These are phyloP conservation scores for Aplochiton taeniatus DNA, from an alignment of 2,797 vertebrate species.

Conservation along the genomic window DNA sequence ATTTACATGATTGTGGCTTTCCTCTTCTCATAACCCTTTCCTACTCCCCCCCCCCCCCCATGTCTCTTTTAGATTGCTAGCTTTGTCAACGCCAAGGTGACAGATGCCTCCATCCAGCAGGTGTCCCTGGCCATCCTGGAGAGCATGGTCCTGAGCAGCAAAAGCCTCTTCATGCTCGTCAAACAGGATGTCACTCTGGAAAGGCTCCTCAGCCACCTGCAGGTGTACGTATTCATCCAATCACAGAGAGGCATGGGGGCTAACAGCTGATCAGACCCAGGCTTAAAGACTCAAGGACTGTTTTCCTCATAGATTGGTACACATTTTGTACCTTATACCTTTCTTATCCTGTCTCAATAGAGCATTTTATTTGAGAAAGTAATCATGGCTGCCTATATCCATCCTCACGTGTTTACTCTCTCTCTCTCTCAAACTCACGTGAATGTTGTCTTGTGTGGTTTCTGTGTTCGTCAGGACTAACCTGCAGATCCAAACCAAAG, in stretches of 20 bases:
- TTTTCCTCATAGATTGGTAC: too few relatives aligned
- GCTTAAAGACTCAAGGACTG: neutral
- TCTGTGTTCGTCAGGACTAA: slow-evolving; percentile 76
- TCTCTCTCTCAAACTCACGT: neutral
- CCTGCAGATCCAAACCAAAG: slow-evolving; percentile 93
- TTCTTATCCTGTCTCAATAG: too few relatives aligned
- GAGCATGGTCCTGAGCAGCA: slow-evolving; percentile 92
- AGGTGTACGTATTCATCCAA: slow-evolving; percentile 82
- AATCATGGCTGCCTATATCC: too few relatives aligned
- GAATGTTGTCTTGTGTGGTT: too few relatives aligned
- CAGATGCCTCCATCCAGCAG: slow-evolving; percentile 88
- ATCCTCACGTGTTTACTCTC: neutral
- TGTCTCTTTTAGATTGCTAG: slow-evolving; percentile 78
- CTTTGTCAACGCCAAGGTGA: slow-evolving; percentile 84
- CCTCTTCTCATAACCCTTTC: neutral
- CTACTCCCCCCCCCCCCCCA: too few relatives aligned
- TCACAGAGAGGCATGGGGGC: neutral
- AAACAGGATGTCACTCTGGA: slow-evolving; percentile 89
- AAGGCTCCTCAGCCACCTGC: slow-evolving; percentile 86
- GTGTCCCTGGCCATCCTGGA: slow-evolving; percentile 91
- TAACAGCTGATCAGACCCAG: neutral
- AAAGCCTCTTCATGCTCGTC: slow-evolving; percentile 82
- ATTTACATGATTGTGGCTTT: too few relatives aligned
- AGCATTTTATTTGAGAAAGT: too few relatives aligned
- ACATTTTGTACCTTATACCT: too few relatives aligned